Conservation (phyloP, 2,113 vertebrate genomes). For the Benitochromis conjunctus region DNA sequence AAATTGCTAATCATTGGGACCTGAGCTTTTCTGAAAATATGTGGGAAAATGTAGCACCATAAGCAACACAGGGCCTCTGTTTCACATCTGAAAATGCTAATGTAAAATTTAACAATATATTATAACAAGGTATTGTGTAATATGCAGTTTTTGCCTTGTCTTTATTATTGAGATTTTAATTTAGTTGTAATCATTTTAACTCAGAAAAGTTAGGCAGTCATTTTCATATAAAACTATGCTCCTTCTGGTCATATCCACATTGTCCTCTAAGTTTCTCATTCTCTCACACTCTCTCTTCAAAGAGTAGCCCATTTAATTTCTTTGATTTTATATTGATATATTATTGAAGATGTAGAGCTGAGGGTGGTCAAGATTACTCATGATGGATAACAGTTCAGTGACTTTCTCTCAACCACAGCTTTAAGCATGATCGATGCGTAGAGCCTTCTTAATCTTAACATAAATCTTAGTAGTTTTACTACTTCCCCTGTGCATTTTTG, state of each 20-base stretch:
- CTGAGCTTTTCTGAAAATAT: neutral
- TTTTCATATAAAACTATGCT: accelerated
- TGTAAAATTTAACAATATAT: neutral
- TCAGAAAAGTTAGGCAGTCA: neutral
- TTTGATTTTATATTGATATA: neutral
- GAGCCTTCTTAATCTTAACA: neutral
- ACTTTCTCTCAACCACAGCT: neutral
- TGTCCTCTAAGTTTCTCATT: neutral
- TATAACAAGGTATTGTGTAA: neutral
- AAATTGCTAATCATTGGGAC: accelerated
- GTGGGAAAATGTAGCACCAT: accelerated
- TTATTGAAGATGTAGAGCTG: neutral
- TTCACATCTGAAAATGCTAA: neutral
- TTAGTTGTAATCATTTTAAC: neutral
- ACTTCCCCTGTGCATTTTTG: neutral
- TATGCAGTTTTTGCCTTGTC: neutral
- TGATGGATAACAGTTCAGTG: accelerated
- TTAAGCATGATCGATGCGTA: accelerated
- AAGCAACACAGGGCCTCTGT: neutral
- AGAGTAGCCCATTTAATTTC: accelerated
- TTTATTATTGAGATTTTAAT: neutral
- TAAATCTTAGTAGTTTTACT: neutral
- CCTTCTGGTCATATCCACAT: neutral
- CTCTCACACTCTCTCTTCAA: neutral
- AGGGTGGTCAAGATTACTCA: neutral